These are phyloP conservation scores for Chitala chitala DNA, from an alignment of 2,113 vertebrate genomes.

Conservation along the genomic window DNA sequence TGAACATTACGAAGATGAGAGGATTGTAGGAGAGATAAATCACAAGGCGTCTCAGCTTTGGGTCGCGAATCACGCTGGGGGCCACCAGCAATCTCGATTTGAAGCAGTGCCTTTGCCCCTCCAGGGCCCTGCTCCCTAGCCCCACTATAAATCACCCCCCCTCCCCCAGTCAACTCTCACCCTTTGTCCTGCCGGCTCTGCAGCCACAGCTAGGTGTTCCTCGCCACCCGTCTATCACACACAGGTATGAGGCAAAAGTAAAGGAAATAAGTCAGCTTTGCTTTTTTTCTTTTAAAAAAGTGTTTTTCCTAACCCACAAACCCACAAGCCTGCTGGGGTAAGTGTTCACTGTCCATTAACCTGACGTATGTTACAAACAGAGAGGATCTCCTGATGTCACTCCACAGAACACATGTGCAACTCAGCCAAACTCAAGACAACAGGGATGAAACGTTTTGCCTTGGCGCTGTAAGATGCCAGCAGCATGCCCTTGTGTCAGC, in stretches of 20 bases:
- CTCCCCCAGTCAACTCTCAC: not conserved
- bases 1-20: conserved; percentile 55
- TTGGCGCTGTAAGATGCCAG: not conserved
- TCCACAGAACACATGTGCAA: not conserved
- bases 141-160: conserved; percentile 66
- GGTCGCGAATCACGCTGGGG: conserved; percentile 70
- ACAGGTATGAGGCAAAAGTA: not conserved
- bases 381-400: not conserved
- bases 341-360: not conserved
- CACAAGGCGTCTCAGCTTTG: conserved; percentile 71
- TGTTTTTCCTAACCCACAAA: not conserved
- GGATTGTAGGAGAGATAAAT: conserved; percentile 68
- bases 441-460: not conserved
- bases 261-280: not conserved
- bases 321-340: not conserved
- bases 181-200: conserved; percentile 31
- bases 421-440: not conserved
- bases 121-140: conserved; percentile 67
- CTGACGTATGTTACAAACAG: not conserved
- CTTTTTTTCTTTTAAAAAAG: conserved; percentile 9
- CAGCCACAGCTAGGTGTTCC: conserved; percentile 26
- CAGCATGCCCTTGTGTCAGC: not conserved
- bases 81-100: conserved; percentile 72
- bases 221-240: not conserved
- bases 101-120: conserved; percentile 68